Percentiles rank a stretch among this genome's conserved stretches.
These are phyloP conservation scores for Lasioglossum zephyrum DNA, from an alignment of 2,888 invertebrate genomes.

Conservation along the genomic window DNA sequence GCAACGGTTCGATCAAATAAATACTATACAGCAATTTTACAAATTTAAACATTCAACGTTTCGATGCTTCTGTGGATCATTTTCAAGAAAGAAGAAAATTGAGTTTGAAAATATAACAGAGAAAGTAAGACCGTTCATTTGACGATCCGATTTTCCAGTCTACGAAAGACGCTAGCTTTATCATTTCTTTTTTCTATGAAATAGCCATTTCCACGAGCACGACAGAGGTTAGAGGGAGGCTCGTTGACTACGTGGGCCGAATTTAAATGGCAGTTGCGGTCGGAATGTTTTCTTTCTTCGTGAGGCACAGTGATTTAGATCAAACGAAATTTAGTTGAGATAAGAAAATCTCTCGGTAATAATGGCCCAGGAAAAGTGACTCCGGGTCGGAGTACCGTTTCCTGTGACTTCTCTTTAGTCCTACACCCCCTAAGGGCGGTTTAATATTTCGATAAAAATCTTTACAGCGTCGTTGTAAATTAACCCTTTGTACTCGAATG, in stretches of 20 bases:
- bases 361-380: neutral
- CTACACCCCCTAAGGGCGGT: no score
- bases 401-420: neutral
- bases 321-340: constrained; percentile 18
- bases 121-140: no score
- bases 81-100: no score
- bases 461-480: neutral
- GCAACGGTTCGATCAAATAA: no score
- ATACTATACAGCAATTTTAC: no score
- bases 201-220: neutral
- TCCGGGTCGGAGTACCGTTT: constrained; percentile 5
- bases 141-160: neutral
- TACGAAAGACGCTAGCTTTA: neutral
- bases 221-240: neutral
- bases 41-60: no score
- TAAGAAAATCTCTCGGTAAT: neutral
- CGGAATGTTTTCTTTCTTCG: neutral
- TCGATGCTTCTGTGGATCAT: no score
- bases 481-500: no score
- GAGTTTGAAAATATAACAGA: no score
- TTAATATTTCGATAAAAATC: neutral
- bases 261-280: constrained; percentile 27
- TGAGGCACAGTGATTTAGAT: constrained; percentile 33
- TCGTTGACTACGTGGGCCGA: constrained; percentile 39
- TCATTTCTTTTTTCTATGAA: neutral